Percentiles rank a stretch among this genome's conserved stretches.
These are phyloP conservation scores for Styela clava DNA, from an alignment of 23 tunicate genomes.

Conservation along the genomic window DNA sequence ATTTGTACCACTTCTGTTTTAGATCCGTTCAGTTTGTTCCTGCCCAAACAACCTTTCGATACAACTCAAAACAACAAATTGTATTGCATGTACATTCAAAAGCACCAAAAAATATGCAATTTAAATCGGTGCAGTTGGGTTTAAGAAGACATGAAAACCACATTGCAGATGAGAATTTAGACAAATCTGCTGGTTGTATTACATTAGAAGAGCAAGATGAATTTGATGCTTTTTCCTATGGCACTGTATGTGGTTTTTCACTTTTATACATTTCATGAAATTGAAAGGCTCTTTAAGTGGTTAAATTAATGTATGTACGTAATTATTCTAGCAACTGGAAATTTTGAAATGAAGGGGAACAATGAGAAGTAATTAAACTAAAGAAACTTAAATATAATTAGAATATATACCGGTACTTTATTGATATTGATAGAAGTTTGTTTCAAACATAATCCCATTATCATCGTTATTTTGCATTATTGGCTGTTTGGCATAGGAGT, in stretches of 20 bases:
- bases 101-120: slow-evolving; percentile 45
- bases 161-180: neutral
- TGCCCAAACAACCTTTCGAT: slow-evolving; percentile 55
- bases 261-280: neutral
- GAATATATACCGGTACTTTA: too few species aligned
- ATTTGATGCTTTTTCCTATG: slow-evolving; percentile 15
- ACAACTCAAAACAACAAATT: slow-evolving; percentile 35
- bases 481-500: too few species aligned
- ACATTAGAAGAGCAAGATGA: slow-evolving; percentile 19
- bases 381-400: too few species aligned
- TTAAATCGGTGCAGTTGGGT: slow-evolving; percentile 45
- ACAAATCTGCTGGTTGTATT: neutral
- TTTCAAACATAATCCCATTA: too few species aligned
- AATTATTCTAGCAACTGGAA: too few species aligned
- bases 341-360: too few species aligned
- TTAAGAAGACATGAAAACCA: slow-evolving; percentile 21
- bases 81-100: slow-evolving; percentile 25
- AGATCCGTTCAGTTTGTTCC: slow-evolving; percentile 69
- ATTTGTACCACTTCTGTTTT: too few species aligned
- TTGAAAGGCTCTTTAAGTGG: too few species aligned
- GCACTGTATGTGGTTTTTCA: neutral
- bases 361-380: too few species aligned
- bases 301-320: too few species aligned
- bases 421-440: too few species aligned
- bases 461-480: too few species aligned